Conservation (phyloP, 30 jellyfish, hydroid and myxozoan species). For the Cassiopea andromeda region DNA sequence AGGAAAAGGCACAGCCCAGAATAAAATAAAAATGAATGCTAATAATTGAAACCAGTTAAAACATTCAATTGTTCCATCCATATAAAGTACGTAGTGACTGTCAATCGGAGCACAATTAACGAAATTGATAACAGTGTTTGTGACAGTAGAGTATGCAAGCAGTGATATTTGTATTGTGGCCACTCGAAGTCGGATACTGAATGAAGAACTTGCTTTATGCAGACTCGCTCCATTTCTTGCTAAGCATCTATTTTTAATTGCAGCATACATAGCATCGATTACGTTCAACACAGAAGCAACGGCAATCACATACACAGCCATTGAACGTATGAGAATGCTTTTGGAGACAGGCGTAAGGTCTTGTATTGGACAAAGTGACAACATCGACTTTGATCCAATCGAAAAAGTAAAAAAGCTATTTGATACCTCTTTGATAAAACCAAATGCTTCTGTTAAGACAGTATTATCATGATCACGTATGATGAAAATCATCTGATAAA, state of each 20-base stretch:
- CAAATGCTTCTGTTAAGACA: slow-evolving; percentile 54
- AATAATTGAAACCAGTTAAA: slow-evolving; percentile 88
- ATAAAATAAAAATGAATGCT: slow-evolving; percentile 46
- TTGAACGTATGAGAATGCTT: slow-evolving; percentile 73
- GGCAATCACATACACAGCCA: slow-evolving; percentile 78
- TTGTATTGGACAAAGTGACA: slow-evolving; percentile 79
- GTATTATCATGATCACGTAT: slow-evolving; percentile 83
- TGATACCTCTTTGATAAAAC: slow-evolving; percentile 64
- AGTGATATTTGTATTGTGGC: slow-evolving; percentile 85
- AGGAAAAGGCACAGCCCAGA: slow-evolving; percentile 95
- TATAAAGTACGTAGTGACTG: slow-evolving; percentile 68
- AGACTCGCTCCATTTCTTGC: neutral
- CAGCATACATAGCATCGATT: neutral
- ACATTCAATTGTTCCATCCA: slow-evolving; percentile 91
- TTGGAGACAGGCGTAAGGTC: slow-evolving; percentile 86
- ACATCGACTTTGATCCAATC: slow-evolving; percentile 56
- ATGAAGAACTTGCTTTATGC: neutral
- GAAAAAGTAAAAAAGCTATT: slow-evolving; percentile 92
- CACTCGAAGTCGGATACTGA: slow-evolving; percentile 86
- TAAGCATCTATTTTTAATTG: neutral
- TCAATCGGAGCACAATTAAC: slow-evolving; percentile 87
- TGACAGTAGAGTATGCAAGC: slow-evolving; percentile 89
- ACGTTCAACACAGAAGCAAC: slow-evolving; percentile 60
- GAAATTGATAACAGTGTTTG: slow-evolving; percentile 72
- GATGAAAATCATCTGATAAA: slow-evolving; percentile 87